A percentile compares a stretch with the other conserved stretches of the same genome.
Conservation (phyloP, 2,113 vertebrate species). For the Pterocles burchelli region DNA sequence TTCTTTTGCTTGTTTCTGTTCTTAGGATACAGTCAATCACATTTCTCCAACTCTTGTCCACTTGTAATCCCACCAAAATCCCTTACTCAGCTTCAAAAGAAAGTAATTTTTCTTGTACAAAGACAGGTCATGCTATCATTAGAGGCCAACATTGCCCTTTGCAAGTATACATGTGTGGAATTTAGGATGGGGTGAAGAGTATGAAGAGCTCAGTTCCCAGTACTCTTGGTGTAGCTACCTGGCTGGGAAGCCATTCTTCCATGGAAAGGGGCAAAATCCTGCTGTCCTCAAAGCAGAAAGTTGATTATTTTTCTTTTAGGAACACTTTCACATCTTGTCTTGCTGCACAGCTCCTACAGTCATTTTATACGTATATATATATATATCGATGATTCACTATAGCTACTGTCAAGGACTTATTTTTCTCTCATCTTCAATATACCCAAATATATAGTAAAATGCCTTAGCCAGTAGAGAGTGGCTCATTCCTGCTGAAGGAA, state of each 20-base stretch:
- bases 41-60: not conserved
- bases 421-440: not conserved
- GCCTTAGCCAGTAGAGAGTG: not conserved
- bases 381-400: not conserved
- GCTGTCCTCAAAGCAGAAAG: not conserved
- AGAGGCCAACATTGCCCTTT: not conserved
- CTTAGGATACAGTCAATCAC: not conserved
- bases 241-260: not conserved
- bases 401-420: not conserved
- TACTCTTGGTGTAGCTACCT: not conserved
- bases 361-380: not conserved
- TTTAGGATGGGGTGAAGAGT: not conserved
- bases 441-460: constrained; percentile 7
- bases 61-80: not conserved
- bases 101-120: not conserved
- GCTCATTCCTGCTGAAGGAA: not conserved
- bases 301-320: not conserved
- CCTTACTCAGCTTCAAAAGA: not conserved
- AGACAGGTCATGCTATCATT: not conserved
- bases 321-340: not conserved
- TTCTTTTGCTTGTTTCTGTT: not conserved
- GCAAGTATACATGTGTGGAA: not conserved
- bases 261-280: not conserved
- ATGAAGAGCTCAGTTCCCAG: not conserved
- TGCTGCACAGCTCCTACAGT: not conserved